Base-by-base conservation (phyloP, 2,113 vertebrate genomes). In the Xenus cinereus region DNA sequence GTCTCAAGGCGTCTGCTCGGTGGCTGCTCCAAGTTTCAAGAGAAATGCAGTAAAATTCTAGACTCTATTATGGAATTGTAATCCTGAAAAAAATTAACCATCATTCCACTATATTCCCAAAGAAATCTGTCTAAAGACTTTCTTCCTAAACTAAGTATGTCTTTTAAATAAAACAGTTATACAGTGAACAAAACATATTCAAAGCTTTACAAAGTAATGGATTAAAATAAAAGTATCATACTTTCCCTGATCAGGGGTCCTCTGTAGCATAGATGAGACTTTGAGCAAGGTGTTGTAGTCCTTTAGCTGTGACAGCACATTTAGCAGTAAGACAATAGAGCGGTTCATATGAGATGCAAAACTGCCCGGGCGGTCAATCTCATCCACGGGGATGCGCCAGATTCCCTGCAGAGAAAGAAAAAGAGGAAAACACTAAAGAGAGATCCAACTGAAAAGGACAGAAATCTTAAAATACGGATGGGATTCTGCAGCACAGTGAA, bases 271-370 rank as follows among this genome's bases (percentile, higher is more conserved):
- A 90, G 99, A 99, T 39, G 99, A 99, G 92, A 99, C 99, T 97
- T 99, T 99, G 56, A 99, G 98, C 96, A 99, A 96, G 45, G 99
- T 99, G 97, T 98, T 98, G 97, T 99, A 99, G 96, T 99, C 99
- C 97, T 98, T 99, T 1, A 99, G 99, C 93, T 99, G 99, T 87
- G 98, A 98, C 97, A 99, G 98, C 97, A 99, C 99, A 82, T 99
- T 98, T 56, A 99, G 98, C 95, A 99, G 98, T 46, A 99, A 98
- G 84, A 99, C 99, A 78, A 99, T 99, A 83, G 99, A 99, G 95
- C 99, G 98, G 98, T 99, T 99, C 99, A 99, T 99, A 98, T 99
- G 99, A 98, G 99, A 99, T 41, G 99, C 99, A 60, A 99, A 99
- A 97, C 99, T 99, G 97, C 99, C 99, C 0, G 99, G 99, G 81